Conservation (phyloP, 1,140 invertebrate genomes). For the Cephus cinctus region DNA sequence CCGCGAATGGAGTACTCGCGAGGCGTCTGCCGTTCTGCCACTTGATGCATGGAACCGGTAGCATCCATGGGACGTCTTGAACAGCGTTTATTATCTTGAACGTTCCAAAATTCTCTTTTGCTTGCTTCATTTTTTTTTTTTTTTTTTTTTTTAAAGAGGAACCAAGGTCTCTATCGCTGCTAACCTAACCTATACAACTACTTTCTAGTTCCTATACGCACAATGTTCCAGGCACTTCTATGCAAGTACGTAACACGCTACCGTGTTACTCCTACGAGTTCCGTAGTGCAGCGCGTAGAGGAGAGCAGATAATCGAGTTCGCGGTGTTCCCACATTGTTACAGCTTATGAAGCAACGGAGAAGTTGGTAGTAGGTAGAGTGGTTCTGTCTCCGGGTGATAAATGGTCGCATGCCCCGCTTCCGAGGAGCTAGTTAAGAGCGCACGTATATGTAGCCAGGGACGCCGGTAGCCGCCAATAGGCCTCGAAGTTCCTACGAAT, state of each 20-base stretch:
- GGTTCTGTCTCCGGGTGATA: conserved; percentile 27
- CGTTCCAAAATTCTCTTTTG: too few relatives aligned
- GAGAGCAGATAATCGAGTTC: conserved; percentile 26
- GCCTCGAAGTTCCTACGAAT: too few relatives aligned
- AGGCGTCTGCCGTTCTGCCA: background rate
- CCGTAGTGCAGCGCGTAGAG: too few relatives aligned
- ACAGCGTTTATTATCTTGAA: background rate
- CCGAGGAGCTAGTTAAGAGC: conserved; percentile 18
- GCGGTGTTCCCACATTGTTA: conserved; percentile 30
- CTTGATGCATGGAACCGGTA: background rate
- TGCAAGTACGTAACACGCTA: too few relatives aligned
- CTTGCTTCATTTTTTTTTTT: too few relatives aligned
- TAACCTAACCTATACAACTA: too few relatives aligned
- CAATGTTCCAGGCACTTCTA: too few relatives aligned
- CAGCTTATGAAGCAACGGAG: conserved; percentile 19
- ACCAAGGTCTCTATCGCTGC: too few relatives aligned
- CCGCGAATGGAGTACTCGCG: too few relatives aligned
- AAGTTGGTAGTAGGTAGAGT: conserved; percentile 20
- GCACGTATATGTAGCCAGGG: conserved; percentile 1
- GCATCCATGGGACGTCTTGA: background rate
- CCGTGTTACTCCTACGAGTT: too few relatives aligned
- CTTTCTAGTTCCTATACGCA: too few relatives aligned
- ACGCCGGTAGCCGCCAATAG: background rate
- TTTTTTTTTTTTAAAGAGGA: too few relatives aligned
- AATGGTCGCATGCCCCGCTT: conserved; percentile 21